Conservation (phyloP, 2,888 invertebrate species). For the Leptinotarsa rubiginosa region DNA sequence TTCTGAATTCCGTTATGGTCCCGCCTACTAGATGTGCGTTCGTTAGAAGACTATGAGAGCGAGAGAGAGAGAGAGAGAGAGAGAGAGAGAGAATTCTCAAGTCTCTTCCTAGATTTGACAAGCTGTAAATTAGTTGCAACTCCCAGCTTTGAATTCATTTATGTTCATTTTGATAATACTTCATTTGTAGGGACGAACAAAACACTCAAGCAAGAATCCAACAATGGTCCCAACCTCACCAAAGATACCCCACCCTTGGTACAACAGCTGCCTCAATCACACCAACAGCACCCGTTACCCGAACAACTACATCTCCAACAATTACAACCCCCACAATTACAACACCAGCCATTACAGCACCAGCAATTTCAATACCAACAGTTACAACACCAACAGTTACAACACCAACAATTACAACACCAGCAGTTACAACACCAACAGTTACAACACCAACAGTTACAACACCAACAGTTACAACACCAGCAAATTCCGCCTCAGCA, state of each 20-base stretch:
- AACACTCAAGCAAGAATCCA: conserved; percentile 38
- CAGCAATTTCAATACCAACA: conserved; percentile 44
- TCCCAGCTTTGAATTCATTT: too few species aligned
- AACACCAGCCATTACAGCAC: conserved; percentile 38
- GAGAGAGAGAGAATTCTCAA: too few species aligned
- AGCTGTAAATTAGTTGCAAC: too few species aligned
- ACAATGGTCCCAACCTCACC: conserved; percentile 31
- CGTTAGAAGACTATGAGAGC: too few species aligned
- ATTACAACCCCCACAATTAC: conserved; percentile 39
- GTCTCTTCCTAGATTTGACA: too few species aligned
- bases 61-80: too few species aligned
- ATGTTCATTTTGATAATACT: too few species aligned
- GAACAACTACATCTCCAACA: conserved; percentile 44
- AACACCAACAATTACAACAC: conserved; percentile 37
- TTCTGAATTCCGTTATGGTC: too few species aligned
- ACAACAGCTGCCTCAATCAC: conserved; percentile 43
- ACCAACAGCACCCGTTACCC: conserved; percentile 34
- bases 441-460: conserved; percentile 41
- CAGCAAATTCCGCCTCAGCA: conserved; percentile 45
- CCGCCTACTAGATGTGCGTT: too few species aligned
- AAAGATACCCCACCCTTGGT: conserved; percentile 65
- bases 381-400: conserved; percentile 42
- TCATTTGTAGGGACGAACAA: conserved; percentile 27
- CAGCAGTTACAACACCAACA: conserved; percentile 46
- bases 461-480: conserved; percentile 36